phyloP scores from a whole-genome alignment of 2,797 vertebrate genomes.

The Lepilemur septentrionalis region DNA sequence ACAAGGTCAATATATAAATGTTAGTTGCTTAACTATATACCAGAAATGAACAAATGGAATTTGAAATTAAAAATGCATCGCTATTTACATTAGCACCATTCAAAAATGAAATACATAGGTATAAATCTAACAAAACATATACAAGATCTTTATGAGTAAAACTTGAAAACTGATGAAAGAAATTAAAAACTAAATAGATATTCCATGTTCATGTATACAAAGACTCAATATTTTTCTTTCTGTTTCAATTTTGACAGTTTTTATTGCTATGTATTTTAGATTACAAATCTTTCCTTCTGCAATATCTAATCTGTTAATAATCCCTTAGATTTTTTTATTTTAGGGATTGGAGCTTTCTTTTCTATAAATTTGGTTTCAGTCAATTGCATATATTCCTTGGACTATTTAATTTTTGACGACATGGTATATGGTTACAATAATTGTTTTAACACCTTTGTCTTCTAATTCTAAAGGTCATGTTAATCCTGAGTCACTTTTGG shows the following conservation, averaged over 20 bases:
- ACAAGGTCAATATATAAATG: background rate
- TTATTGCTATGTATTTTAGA: background rate
- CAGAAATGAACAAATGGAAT: background rate
- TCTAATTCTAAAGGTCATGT: background rate
- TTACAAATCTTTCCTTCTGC: background rate
- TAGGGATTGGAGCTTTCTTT: background rate
- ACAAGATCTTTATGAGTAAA: background rate
- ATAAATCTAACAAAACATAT: background rate
- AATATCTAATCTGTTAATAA: background rate
- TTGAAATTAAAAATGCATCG: background rate
- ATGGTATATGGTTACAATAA: background rate
- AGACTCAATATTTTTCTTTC: background rate
- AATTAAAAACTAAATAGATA: background rate
- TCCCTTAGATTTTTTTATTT: background rate
- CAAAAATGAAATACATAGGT: background rate
- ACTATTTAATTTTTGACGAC: background rate
- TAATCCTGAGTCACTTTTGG: background rate
- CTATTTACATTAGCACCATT: background rate
- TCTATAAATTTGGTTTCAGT: background rate
- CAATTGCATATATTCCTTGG: background rate
- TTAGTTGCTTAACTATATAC: background rate
- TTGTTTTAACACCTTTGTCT: background rate
- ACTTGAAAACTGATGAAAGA: background rate
- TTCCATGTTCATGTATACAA: background rate
- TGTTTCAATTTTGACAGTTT: background rate